These are phyloP conservation scores for Cybosia mesomella DNA, from an alignment of 2,888 invertebrate species.

Conservation along the genomic window DNA sequence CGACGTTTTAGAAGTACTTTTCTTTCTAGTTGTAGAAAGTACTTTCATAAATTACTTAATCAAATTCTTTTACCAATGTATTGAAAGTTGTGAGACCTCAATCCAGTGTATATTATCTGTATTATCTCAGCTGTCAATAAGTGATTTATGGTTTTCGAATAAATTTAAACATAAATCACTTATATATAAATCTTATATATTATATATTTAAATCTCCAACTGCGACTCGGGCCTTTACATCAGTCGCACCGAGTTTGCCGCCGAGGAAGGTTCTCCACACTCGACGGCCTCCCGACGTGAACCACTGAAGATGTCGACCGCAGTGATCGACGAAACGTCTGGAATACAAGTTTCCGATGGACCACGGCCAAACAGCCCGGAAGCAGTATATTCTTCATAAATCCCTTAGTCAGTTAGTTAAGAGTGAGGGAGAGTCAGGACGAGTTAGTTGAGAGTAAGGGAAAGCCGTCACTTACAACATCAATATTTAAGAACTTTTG, in stretches of 20 bases:
- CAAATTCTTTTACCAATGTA: not conserved
- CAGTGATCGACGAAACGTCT: too few relatives aligned
- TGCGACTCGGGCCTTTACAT: too few relatives aligned
- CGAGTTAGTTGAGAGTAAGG: not conserved
- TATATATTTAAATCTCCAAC: too few relatives aligned
- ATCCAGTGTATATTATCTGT: conserved; percentile 16
- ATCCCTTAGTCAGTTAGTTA: not conserved
- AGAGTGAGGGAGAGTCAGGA: not conserved
- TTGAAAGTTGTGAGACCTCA: not conserved
- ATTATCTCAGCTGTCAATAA: conserved; percentile 1
- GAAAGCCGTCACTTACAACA: not conserved
- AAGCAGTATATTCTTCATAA: too few relatives aligned
- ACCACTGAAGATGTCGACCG: too few relatives aligned
- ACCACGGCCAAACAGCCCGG: too few relatives aligned
- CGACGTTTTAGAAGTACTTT: too few relatives aligned
- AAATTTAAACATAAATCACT: not conserved
- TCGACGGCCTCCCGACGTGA: too few relatives aligned
- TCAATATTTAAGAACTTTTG: not conserved
- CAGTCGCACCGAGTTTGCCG: too few relatives aligned
- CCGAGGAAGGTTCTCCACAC: too few relatives aligned
- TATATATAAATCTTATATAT: too few relatives aligned
- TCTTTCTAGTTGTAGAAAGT: not conserved
- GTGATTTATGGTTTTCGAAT: not conserved
- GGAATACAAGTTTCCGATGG: too few relatives aligned
- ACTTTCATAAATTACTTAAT: not conserved